A percentile compares a stretch with the other conserved stretches of the same genome.
Conservation (phyloP, 2,888 invertebrate species). For the Spialia ferax region DNA sequence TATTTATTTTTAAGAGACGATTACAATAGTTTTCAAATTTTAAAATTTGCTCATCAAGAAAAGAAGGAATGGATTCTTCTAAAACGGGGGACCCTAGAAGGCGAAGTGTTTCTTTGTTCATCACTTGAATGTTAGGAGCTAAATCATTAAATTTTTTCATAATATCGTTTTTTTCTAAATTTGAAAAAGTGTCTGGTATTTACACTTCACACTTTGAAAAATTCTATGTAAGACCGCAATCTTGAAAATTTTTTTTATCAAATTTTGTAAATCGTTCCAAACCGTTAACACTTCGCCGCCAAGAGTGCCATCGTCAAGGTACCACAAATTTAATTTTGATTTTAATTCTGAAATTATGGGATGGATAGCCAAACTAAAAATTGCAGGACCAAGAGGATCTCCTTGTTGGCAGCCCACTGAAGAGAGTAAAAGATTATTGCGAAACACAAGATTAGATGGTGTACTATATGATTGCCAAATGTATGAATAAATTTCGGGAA, state of each 20-base stretch:
- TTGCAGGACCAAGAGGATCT: slow-evolving; percentile 12
- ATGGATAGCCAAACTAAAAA: slow-evolving; percentile 19
- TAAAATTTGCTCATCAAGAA: too few relatives aligned
- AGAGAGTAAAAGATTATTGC: background rate
- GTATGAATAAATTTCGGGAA: background rate
- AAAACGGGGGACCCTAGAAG: too few relatives aligned
- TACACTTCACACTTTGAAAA: too few relatives aligned
- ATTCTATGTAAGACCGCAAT: too few relatives aligned
- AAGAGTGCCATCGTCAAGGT: background rate
- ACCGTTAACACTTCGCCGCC: background rate
- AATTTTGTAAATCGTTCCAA: background rate
- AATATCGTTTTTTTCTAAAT: too few relatives aligned
- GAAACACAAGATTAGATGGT: background rate
- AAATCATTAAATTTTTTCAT: too few relatives aligned
- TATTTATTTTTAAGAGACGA: background rate
- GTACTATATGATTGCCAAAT: background rate
- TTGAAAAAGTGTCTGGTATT: too few relatives aligned
- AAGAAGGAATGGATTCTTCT: too few relatives aligned
- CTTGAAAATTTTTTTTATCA: background rate
- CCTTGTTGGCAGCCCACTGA: slow-evolving; percentile 14
- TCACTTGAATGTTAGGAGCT: too few relatives aligned
- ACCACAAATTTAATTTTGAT: background rate
- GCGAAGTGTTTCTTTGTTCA: too few relatives aligned
- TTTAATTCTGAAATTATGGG: slow-evolving; percentile 1
- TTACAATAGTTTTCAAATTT: background rate